Base-by-base conservation (phyloP, 2,888 invertebrate genomes). In the Stictocephala bisonia region DNA sequence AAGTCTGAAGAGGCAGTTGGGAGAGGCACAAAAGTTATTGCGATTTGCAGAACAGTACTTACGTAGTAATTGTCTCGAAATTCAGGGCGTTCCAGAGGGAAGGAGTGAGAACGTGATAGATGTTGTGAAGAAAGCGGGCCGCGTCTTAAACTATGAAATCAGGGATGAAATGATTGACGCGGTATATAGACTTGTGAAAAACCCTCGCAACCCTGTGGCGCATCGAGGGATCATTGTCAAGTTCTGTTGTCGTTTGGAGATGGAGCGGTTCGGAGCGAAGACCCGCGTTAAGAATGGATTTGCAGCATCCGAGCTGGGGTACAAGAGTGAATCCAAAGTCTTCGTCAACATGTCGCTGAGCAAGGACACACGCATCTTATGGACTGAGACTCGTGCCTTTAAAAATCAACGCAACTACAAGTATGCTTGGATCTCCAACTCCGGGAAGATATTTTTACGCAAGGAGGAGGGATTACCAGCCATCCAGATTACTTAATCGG, bases 41-140 rank as follows among this genome's bases (percentile, higher is more conserved):
- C 22, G 18, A 4, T 9, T 40, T 22, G 35, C 15, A 20, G 31
- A 69, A 18, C 69, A 69, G 20, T 69, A 69, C 27, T 69, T 53
- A 4, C 26, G 69, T 24, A 35, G 51, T 18, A 53, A 53, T n/a
- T 51, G 35, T 22, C 22, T 69, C 2, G 53, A 69, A 24, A 69
- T 69, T 2, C 53, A 53, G 2, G 69, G 53, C 13, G 41, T 69
- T 2, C 69, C 51, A 1, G 31, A 69, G 4, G n/a, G 35, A 3
- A 1, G 2, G 15, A 15, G 53, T 13, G 69, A 69, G 20, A 22
- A 35, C 24, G 48, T 69, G 4, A 18, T 51, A 4, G 20, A 20
- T 20, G 53, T 40, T 13, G 29, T 69, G 1, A 53, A 40, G 15
- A n/a, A 24, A 13, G 69, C 53, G 50, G n/a, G 20, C 31, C 15